A percentile compares a stretch with the other conserved stretches of the same genome.
These are phyloP conservation scores for Beroe ovata DNA, from an alignment of 37 sponge, comb jelly and placozoan species.

Conservation along the genomic window DNA sequence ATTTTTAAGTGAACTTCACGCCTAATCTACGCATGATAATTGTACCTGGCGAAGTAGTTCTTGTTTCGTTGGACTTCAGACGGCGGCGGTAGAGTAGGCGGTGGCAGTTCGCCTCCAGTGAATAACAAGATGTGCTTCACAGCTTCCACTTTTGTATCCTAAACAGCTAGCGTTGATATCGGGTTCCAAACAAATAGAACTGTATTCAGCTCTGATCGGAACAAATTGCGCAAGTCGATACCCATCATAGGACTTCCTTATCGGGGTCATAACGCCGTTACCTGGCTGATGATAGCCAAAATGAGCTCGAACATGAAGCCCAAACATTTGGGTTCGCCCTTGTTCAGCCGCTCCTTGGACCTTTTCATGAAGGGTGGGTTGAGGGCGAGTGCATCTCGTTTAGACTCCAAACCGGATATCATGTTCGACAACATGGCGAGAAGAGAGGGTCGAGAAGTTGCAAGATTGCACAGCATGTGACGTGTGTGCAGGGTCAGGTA, in stretches of 20 bases:
- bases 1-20: no score
- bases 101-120: conserved; percentile 46
- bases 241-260: neutral
- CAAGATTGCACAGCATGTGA: conserved; percentile 48
- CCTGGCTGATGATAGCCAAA: conserved; percentile 11
- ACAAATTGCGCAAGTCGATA: no score
- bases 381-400: neutral
- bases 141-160: conserved; percentile 43
- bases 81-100: neutral
- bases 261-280: no score
- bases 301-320: conserved; percentile 53
- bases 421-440: conserved; percentile 6
- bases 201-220: no score
- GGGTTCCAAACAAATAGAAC: no score
- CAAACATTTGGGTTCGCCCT: conserved; percentile 45
- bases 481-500: conserved; percentile 18
- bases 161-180: no score
- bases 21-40: no score
- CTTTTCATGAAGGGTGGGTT: neutral
- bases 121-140: conserved; percentile 51
- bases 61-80: neutral
- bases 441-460: conserved; percentile 28
- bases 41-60: conserved; percentile 31
- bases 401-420: neutral
- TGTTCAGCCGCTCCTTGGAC: conserved; percentile 4